A percentile compares a stretch with the other conserved stretches of the same genome.
phyloP scores from a whole-genome alignment of 2,113 vertebrate genomes.

The Calidris pugnax region DNA sequence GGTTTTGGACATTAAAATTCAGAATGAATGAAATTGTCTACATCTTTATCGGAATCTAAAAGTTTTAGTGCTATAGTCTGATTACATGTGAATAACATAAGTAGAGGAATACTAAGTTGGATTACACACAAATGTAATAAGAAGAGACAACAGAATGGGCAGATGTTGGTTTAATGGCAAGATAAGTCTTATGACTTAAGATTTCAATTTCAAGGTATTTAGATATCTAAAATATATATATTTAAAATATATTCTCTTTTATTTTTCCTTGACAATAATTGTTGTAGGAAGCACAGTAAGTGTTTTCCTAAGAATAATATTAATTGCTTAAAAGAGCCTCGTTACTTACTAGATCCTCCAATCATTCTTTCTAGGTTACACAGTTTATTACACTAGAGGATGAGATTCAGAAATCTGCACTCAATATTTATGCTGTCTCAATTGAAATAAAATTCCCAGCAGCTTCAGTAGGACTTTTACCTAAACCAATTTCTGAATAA shows the following conservation, averaged over 20 bases:
- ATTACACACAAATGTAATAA: background rate
- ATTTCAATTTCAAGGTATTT: constrained; percentile 55
- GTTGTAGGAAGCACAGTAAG: background rate
- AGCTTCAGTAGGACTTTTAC: constrained; percentile 34
- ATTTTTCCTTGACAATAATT: constrained; percentile 22
- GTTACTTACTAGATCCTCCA: background rate
- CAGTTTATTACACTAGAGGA: background rate
- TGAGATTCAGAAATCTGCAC: background rate
- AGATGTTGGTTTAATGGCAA: background rate
- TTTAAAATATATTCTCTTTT: constrained; percentile 1
- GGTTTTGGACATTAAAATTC: background rate
- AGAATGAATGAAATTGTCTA: background rate
- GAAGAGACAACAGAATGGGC: background rate
- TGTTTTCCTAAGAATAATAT: constrained; percentile 31
- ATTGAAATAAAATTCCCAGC: constrained; percentile 4
- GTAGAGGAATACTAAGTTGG: background rate
- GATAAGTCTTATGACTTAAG: constrained; percentile 21
- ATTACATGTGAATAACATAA: background rate
- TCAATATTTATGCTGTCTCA: constrained; percentile 15
- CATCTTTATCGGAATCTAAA: background rate
- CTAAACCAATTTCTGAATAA: constrained; percentile 48
- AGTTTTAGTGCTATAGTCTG: background rate
- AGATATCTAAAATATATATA: background rate
- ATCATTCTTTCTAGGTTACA: constrained; percentile 12
- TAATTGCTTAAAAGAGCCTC: constrained; percentile 9